phyloP scores from a whole-genome alignment of 2,797 vertebrate species.

The Cynodonichthys magdalenae region DNA sequence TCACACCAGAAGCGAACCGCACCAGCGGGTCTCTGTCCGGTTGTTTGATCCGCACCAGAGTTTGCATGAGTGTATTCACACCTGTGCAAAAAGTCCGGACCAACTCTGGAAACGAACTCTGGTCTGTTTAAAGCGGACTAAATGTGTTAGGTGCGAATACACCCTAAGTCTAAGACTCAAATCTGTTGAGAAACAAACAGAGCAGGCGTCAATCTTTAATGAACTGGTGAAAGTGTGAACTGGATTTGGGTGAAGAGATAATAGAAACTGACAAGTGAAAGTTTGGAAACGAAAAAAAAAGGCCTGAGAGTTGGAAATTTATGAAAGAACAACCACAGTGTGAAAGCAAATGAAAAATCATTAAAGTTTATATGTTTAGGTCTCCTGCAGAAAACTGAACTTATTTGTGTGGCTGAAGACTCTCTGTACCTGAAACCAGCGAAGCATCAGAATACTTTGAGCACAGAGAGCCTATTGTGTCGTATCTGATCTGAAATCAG shows the following conservation, averaged over 20 bases:
- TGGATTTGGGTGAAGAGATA: background rate
- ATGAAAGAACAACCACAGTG: background rate
- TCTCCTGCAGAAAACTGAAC: background rate
- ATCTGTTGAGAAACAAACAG: slow-evolving; percentile 5
- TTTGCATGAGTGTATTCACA: too few relatives aligned
- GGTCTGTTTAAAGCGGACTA: too few relatives aligned
- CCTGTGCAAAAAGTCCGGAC: too few relatives aligned
- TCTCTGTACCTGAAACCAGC: slow-evolving; percentile 48
- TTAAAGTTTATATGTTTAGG: background rate
- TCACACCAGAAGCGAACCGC: too few relatives aligned
- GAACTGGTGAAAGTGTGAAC: slow-evolving; percentile 35
- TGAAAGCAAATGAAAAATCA: background rate
- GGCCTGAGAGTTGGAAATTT: background rate
- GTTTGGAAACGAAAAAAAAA: background rate
- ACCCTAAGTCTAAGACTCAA: slow-evolving; percentile 16
- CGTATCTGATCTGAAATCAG: slow-evolving; percentile 53
- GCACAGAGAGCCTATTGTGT: slow-evolving; percentile 66
- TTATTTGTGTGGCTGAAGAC: slow-evolving; percentile 17
- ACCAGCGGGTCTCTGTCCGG: too few relatives aligned
- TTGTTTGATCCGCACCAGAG: too few relatives aligned
- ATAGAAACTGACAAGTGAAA: background rate
- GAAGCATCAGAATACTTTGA: slow-evolving; percentile 35
- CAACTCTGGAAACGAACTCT: too few relatives aligned
- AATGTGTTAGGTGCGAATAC: too few relatives aligned
- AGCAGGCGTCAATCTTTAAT: slow-evolving; percentile 4